These are phyloP conservation scores for Abramis brama DNA, from an alignment of 2,113 vertebrate genomes.

Conservation along the genomic window DNA sequence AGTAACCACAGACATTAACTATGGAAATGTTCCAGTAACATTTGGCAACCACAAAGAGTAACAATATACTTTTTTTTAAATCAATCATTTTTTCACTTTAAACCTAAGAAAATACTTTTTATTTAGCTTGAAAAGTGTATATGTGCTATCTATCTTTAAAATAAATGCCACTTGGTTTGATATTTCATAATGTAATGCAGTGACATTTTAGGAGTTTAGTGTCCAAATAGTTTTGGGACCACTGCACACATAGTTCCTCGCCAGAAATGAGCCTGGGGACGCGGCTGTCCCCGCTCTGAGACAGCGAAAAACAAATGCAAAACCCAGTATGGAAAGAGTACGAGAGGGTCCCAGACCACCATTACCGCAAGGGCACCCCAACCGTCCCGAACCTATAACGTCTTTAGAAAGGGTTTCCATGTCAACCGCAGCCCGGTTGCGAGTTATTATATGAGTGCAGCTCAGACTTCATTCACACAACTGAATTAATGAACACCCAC, in stretches of 20 bases:
- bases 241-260: not conserved
- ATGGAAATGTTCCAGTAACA: not conserved
- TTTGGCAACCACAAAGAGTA: not conserved
- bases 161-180: constrained; percentile 4
- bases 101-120: not conserved
- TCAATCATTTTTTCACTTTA: not conserved
- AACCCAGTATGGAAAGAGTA: not conserved
- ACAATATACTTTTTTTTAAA: not conserved
- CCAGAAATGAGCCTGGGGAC: constrained; percentile 11
- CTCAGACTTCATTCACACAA: constrained; percentile 82
- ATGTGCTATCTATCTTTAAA: not conserved
- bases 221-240: constrained; percentile 26
- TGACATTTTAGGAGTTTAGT: constrained; percentile 25
- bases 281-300: constrained; percentile 10
- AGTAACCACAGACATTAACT: not conserved
- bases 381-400: constrained; percentile 70
- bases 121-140: not conserved
- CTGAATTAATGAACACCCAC: constrained; percentile 90
- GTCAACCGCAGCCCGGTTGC: constrained; percentile 82
- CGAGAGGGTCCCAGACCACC: not conserved
- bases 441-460: constrained; percentile 85
- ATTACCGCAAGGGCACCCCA: constrained; percentile 9
- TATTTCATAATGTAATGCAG: not conserved
- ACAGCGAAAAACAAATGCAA: not conserved
- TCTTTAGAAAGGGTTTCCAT: constrained; percentile 85